phyloP scores from a whole-genome alignment of 2,113 vertebrate genomes.

The Lasiurus cinereus region DNA sequence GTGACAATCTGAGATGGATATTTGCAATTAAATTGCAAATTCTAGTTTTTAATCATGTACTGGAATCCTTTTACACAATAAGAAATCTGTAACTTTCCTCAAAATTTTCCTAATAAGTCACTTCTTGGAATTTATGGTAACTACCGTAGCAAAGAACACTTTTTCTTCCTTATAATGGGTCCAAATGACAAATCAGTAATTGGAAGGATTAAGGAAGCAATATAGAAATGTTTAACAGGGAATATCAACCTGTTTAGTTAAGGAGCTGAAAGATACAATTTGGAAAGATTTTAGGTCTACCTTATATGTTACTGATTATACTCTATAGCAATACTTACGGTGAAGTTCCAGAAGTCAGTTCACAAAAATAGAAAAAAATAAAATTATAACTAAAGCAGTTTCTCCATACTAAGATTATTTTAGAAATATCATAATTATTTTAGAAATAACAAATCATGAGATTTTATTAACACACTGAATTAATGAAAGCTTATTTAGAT shows the following conservation, averaged over 20 bases:
- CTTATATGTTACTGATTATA: not conserved
- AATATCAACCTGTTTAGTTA: not conserved
- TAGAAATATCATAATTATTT: constrained; percentile 30
- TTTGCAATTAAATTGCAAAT: constrained; percentile 55
- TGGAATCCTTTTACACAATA: constrained; percentile 3
- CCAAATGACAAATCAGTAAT: not conserved
- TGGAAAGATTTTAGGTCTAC: not conserved
- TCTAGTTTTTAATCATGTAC: constrained; percentile 25
- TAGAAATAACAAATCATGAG: constrained; percentile 68
- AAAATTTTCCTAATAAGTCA: constrained; percentile 4
- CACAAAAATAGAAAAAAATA: constrained; percentile 40
- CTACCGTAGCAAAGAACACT: not conserved
- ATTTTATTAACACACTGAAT: constrained; percentile 68
- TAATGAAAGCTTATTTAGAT: constrained; percentile 73
- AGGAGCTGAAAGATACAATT: not conserved
- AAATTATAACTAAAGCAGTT: not conserved
- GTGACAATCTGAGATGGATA: constrained; percentile 45
- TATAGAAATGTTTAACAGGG: not conserved
- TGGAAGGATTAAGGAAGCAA: not conserved
- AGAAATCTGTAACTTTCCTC: constrained; percentile 39
- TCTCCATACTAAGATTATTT: constrained; percentile 63
- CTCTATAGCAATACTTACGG: not conserved
- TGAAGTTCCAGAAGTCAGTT: constrained; percentile 21
- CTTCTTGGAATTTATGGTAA: not conserved
- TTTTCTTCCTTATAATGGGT: not conserved